A percentile compares a stretch with the other conserved stretches of the same genome.
phyloP scores from a whole-genome alignment of 2,888 invertebrate species.

The Tinea pellionella region DNA sequence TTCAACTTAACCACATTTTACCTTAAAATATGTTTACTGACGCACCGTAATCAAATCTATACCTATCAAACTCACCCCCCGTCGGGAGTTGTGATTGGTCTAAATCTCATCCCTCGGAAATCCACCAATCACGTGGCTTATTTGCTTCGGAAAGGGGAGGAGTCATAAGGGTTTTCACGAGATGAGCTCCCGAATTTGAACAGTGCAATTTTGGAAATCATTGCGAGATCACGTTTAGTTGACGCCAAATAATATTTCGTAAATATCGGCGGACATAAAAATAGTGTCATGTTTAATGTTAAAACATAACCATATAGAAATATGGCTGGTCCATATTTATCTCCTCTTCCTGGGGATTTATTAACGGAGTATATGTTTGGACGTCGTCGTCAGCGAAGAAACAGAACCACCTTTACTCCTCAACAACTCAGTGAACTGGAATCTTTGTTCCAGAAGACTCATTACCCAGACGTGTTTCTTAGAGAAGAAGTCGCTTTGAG shows the following conservation, averaged over 20 bases:
- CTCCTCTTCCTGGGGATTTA: slow-evolving; percentile 87
- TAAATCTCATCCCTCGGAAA: slow-evolving; percentile 45
- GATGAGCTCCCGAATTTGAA: slow-evolving; percentile 45
- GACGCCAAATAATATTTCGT: not conserved
- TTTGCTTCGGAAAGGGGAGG: slow-evolving; percentile 48
- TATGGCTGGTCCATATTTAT: slow-evolving; percentile 90
- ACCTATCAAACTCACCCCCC: slow-evolving; percentile 56
- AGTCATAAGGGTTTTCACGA: slow-evolving; percentile 54
- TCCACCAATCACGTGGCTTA: slow-evolving; percentile 40
- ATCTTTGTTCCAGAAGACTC: slow-evolving; percentile 92
- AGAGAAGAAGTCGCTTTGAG: slow-evolving; percentile 92
- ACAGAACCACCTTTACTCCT: slow-evolving; percentile 93
- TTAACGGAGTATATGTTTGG: slow-evolving; percentile 95
- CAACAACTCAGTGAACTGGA: slow-evolving; percentile 93
- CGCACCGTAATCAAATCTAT: slow-evolving; percentile 64
- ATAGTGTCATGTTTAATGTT: not conserved
- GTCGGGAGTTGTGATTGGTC: slow-evolving; percentile 39
- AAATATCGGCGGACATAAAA: not conserved
- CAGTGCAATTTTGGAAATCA: slow-evolving; percentile 32
- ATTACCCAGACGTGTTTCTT: slow-evolving; percentile 91
- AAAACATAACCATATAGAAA: not conserved
- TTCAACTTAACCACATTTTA: slow-evolving; percentile 34
- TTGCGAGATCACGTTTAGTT: not conserved
- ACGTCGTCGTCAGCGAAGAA: slow-evolving; percentile 86
- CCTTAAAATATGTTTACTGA: slow-evolving; percentile 34